phyloP scores from a whole-genome alignment of 2,797 vertebrate genomes.

The Chromis chromis region DNA sequence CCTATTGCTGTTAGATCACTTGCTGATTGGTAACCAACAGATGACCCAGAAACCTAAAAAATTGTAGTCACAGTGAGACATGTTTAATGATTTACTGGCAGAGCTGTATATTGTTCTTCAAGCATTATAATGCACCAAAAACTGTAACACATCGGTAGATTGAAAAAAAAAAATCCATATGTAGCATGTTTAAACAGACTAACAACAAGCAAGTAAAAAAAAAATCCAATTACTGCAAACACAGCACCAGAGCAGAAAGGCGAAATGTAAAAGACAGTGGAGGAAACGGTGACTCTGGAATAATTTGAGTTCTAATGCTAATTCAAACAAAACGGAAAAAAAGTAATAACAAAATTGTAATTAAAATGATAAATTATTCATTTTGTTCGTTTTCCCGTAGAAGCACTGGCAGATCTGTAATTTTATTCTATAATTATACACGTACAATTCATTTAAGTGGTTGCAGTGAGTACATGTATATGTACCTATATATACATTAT shows the following conservation, averaged over 20 bases:
- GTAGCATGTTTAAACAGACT: slow-evolving; percentile 26
- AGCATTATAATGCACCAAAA: slow-evolving; percentile 13
- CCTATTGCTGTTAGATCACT: slow-evolving; percentile 4
- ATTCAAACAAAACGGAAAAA: slow-evolving; percentile 3
- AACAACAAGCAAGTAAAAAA: slow-evolving; percentile 28
- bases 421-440: slow-evolving; percentile 9
- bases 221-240: slow-evolving; percentile 29
- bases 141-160: slow-evolving; percentile 8
- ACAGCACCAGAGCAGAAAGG: slow-evolving; percentile 11
- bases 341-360: slow-evolving; percentile 10
- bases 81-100: slow-evolving; percentile 43
- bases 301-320: slow-evolving; percentile 34
- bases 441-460: neutral
- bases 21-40: slow-evolving; percentile 46
- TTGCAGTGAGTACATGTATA: neutral
- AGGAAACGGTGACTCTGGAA: slow-evolving; percentile 40
- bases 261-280: slow-evolving; percentile 14
- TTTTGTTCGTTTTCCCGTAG: slow-evolving; percentile 15
- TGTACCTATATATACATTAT: no score
- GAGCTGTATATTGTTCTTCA: slow-evolving; percentile 17
- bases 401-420: neutral
- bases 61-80: slow-evolving; percentile 25
- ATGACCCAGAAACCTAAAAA: slow-evolving; percentile 36
- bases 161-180: slow-evolving; percentile 31
- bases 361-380: slow-evolving; percentile 18